These are phyloP conservation scores for Tor tambroides DNA, from an alignment of 2,113 vertebrate genomes.

Conservation along the genomic window DNA sequence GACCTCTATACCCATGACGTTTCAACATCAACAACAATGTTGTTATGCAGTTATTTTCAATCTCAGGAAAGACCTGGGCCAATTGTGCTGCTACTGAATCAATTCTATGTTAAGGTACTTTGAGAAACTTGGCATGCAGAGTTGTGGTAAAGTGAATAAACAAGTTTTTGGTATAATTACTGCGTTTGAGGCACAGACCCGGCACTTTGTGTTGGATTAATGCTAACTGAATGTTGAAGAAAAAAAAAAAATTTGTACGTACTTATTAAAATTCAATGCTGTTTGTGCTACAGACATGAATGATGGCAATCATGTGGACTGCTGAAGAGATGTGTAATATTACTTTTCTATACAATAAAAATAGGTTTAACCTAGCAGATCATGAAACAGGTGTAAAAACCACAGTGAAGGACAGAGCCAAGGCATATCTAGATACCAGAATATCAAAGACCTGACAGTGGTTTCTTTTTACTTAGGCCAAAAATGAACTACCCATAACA, in stretches of 20 bases:
- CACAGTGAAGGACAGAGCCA: no score
- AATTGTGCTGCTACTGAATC: not conserved
- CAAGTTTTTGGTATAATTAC: not conserved
- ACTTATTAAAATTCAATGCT: no score
- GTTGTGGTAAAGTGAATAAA: not conserved
- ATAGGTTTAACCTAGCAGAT: no score
- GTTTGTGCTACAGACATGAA: no score
- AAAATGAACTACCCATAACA: not conserved
- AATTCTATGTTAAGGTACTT: not conserved
- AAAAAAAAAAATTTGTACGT: no score
- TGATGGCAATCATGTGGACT: no score
- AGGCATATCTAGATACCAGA: no score
- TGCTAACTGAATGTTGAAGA: not conserved
- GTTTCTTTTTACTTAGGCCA: not conserved
- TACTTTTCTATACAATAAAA: no score
- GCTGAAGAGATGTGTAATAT: no score
- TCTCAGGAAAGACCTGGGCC: not conserved
- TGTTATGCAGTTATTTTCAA: conserved; percentile 17
- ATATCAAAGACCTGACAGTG: no score
- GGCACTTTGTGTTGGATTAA: not conserved
- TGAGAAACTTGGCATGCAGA: not conserved
- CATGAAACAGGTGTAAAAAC: no score
- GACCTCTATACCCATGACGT: conserved; percentile 1
- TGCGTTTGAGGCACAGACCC: not conserved
- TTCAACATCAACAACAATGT: not conserved